Evolutionary conservation across 2,797 vertebrate species (phyloP), one percentile per base, ranked within the genome.

Genomic region (Buceros bicornis): DNA sequence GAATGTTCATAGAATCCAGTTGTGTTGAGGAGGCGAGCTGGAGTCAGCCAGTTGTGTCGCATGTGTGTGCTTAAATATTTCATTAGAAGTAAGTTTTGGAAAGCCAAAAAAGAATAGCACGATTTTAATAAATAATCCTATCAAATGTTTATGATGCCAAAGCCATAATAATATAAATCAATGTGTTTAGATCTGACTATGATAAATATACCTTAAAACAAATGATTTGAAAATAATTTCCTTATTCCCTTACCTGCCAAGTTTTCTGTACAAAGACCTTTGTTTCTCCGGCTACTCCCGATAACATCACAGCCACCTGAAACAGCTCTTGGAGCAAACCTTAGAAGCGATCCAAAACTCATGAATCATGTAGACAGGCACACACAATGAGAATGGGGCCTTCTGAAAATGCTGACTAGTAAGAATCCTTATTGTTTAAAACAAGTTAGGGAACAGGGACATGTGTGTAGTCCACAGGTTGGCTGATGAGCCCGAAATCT

Each of bases 51-150:
- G 5, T 79, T 82, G 43, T 70, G 66, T 45, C 93, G 48, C 17
- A 1, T 42, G 24, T 51, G 50, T 54, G 15, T 67, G 19, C 80
- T 96, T 76, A 91, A 86, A 69, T 58, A 28, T 54, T 88, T 88
- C 45, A 67, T 90, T 79, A 62, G 22, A 86, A 78, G 33, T 78
- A 13, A 73, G 62, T 86, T 94, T 92, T 94, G 80, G 89, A 97
- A 90, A 69, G 70, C 33, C 70, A 82, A 93, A 77, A 92, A 94
- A 87, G 62, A 91, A 29, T 58, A 57, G 77, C 12, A 69, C 16
- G 31, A 42, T 92, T 82, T 93, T 85, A 95, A 94, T 89, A 90
- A 82, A 89, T 90, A 96, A 95, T 93, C 66, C 73, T 90, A 95
- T 95, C 78, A 96, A 95, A 89, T 53, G 2, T 89, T 96, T 95